Percentiles rank a stretch among this genome's conserved stretches.
Evolutionary conservation across 2,797 vertebrate genomes (phyloP).

Genomic region (Melopsittacus undulatus): DNA sequence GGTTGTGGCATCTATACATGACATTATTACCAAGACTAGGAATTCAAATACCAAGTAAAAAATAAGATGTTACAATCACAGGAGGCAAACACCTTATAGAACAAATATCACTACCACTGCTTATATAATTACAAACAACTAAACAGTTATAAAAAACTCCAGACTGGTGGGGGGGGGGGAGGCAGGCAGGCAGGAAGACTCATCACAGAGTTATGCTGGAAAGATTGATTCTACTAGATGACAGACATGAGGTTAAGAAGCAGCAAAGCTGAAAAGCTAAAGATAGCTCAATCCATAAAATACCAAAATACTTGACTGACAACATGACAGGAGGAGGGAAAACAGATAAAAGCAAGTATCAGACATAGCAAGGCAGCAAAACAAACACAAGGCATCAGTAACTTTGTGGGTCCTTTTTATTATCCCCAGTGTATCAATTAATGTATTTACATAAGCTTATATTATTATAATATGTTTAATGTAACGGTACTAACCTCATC

Average conservation of each 20-base stretch:
- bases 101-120: background rate
- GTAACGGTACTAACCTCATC: background rate
- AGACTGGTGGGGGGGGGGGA: background rate
- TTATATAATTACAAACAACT: background rate
- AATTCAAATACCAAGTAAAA: background rate
- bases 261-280: conserved; percentile 2
- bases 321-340: background rate
- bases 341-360: background rate
- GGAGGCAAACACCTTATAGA: background rate
- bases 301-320: background rate
- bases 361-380: background rate
- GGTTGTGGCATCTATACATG: background rate
- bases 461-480: background rate
- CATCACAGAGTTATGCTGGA: background rate
- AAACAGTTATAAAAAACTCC: background rate
- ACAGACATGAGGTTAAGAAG: background rate
- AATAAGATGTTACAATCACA: background rate
- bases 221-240: background rate
- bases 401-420: background rate
- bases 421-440: background rate
- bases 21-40: background rate
- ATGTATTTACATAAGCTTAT: background rate
- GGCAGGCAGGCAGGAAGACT: background rate
- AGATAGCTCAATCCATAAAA: background rate
- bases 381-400: background rate